Conservation (phyloP, 2,797 vertebrate genomes). For the Halcyon smyrnensis region DNA sequence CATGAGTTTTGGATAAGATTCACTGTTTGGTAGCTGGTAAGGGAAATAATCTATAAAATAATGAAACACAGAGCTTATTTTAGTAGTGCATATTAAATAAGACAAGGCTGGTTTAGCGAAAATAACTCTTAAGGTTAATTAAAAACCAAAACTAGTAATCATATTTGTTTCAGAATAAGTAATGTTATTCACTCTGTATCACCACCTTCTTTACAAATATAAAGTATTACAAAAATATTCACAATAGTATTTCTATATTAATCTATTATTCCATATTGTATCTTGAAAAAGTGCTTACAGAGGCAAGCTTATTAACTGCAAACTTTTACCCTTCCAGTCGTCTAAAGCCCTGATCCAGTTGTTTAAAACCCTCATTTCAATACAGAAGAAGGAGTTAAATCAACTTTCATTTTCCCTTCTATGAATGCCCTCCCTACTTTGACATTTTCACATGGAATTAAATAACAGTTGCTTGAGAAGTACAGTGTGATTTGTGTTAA, state of each 20-base stretch:
- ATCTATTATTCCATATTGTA: background rate
- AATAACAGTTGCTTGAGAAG: slow-evolving; percentile 49
- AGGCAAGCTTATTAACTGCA: slow-evolving; percentile 6
- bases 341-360: background rate
- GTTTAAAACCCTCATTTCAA: background rate
- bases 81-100: slow-evolving; percentile 11
- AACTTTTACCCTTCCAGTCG: slow-evolving; percentile 15
- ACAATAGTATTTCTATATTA: background rate
- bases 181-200: background rate
- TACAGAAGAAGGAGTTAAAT: slow-evolving; percentile 3
- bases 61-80: background rate
- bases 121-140: background rate
- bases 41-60: background rate
- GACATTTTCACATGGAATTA: background rate
- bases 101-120: slow-evolving; percentile 1
- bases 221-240: slow-evolving; percentile 67
- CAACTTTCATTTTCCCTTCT: background rate
- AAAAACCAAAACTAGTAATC: background rate
- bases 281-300: slow-evolving; percentile 41
- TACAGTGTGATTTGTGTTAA: slow-evolving; percentile 31
- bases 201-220: slow-evolving; percentile 38
- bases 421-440: background rate
- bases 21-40: background rate
- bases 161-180: background rate
- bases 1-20: background rate